These are phyloP conservation scores for Cosmia pyralina DNA, from an alignment of 2,888 invertebrate species.

Conservation along the genomic window DNA sequence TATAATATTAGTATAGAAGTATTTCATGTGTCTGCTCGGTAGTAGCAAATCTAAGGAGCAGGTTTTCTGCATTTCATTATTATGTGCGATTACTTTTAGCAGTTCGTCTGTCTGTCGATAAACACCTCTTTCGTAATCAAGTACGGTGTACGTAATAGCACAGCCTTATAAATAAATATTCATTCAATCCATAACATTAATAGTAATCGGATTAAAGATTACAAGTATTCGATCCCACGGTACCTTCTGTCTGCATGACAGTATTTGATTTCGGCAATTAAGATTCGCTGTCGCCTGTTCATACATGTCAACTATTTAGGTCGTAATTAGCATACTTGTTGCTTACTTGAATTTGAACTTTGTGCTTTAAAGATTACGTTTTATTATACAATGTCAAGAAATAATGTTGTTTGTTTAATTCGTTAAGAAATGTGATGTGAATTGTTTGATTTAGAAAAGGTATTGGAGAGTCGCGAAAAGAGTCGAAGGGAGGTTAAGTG, in stretches of 20 bases:
- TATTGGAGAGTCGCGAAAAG: constrained; percentile 32
- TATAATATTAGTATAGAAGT: too few relatives aligned
- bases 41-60: background rate
- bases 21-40: too few relatives aligned
- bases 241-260: constrained; percentile 41
- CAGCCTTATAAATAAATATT: constrained; percentile 70
- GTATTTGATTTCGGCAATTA: constrained; percentile 63
- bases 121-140: constrained; percentile 60
- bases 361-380: constrained; percentile 42
- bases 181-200: constrained; percentile 63
- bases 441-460: constrained; percentile 50
- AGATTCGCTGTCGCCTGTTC: constrained; percentile 52
- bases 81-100: constrained; percentile 6
- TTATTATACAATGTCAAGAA: constrained; percentile 33
- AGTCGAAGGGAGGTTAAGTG: constrained; percentile 48
- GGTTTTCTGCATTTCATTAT: constrained; percentile 25
- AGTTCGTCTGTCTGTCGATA: constrained; percentile 46
- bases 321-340: constrained; percentile 59
- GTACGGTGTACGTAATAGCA: constrained; percentile 53
- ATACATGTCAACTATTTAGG: constrained; percentile 59
- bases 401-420: constrained; percentile 9
- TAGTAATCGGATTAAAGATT: constrained; percentile 63
- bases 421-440: constrained; percentile 39
- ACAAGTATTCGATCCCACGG: constrained; percentile 62
- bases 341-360: constrained; percentile 52